These are phyloP conservation scores for Eurytoma adleriae DNA, from an alignment of 2,888 invertebrate species.

Conservation along the genomic window DNA sequence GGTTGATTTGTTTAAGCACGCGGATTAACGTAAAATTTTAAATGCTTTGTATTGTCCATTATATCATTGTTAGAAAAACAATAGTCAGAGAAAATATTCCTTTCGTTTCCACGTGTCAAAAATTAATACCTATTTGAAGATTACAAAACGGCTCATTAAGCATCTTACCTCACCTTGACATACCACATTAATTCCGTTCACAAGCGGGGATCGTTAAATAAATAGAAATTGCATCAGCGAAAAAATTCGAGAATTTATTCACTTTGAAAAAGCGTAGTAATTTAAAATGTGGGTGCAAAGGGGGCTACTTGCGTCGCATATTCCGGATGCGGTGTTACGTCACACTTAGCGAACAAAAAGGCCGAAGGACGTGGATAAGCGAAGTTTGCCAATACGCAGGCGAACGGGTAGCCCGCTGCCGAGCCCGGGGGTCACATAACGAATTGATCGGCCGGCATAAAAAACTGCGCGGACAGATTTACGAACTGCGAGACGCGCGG, in stretches of 20 bases:
- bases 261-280: background rate
- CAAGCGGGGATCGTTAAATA: background rate
- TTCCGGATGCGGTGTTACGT: constrained; percentile 13
- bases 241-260: constrained; percentile 5
- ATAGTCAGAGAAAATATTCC: no score
- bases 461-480: constrained; percentile 8
- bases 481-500: constrained; percentile 1
- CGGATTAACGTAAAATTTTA: no score
- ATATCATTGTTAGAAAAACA: no score
- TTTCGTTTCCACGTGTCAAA: no score
- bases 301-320: background rate
- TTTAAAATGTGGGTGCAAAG: background rate
- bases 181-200: background rate
- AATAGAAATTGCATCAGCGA: constrained; percentile 15
- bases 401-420: no score
- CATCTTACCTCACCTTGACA: background rate
- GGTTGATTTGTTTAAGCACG: no score
- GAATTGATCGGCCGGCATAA: constrained; percentile 8
- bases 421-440: constrained; percentile 11
- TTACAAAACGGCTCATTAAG: background rate
- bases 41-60: no score
- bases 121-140: background rate
- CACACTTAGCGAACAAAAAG: no score
- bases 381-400: no score
- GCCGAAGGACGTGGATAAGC: no score